Evolutionary conservation across 2,113 vertebrate species (phyloP).

Genomic region (Budorcas taxicolor): DNA sequence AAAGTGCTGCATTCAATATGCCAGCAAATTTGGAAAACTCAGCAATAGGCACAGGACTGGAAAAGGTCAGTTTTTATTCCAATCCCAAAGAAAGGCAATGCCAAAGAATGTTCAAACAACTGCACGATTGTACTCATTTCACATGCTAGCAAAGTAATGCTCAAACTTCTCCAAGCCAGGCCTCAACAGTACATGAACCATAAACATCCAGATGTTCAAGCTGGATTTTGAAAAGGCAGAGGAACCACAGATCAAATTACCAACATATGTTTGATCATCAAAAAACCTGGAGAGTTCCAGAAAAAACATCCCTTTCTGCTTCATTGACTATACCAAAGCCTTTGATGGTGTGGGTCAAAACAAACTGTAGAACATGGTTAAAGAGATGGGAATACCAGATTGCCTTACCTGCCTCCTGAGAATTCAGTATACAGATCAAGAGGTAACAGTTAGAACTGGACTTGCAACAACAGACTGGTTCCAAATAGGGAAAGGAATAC

Average conservation of each 20-base stretch:
- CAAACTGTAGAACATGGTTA: not conserved
- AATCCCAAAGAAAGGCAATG: not conserved
- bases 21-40: not conserved
- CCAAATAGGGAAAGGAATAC: not conserved
- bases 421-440: not conserved
- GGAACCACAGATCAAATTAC: not conserved
- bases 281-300: not conserved
- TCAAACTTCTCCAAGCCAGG: not conserved
- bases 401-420: not conserved
- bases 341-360: not conserved
- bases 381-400: not conserved
- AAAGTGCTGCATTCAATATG: not conserved
- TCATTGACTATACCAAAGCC: not conserved
- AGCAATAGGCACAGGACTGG: not conserved
- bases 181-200: not conserved
- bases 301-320: not conserved
- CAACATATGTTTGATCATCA: not conserved
- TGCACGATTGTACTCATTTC: not conserved
- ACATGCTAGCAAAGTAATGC: not conserved
- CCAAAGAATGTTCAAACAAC: not conserved
- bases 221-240: not conserved
- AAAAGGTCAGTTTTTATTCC: not conserved
- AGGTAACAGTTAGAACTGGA: not conserved
- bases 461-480: not conserved
- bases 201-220: not conserved